Evolutionary conservation across 2,113 vertebrate species (phyloP).

Genomic region (Perognathus longimembris): DNA sequence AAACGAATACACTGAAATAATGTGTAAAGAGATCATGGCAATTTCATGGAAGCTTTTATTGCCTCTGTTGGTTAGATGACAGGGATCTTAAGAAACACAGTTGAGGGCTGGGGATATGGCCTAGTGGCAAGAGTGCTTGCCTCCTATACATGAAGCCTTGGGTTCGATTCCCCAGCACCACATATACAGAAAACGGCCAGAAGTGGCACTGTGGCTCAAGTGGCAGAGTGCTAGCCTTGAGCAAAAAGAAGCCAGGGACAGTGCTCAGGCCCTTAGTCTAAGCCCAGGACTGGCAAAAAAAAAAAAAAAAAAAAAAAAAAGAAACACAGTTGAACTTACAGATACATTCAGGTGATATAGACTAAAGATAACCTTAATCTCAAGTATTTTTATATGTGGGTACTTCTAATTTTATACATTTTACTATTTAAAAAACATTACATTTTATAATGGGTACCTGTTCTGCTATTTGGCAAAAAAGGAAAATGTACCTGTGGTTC

Average conservation of each 20-base stretch:
- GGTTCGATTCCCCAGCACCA: no score
- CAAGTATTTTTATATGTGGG: conserved; percentile 86
- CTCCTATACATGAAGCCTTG: no score
- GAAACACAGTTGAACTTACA: conserved; percentile 87
- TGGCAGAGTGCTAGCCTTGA: no score
- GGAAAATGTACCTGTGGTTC: conserved; percentile 74
- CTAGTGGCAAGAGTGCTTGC: no score
- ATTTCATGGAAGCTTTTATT: conserved; percentile 88
- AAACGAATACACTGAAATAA: conserved; percentile 82
- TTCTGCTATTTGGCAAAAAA: conserved; percentile 87
- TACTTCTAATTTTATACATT: conserved; percentile 86
- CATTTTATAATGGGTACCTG: conserved; percentile 81
- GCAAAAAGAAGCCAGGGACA: no score
- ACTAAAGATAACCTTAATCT: conserved; percentile 85
- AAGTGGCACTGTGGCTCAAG: no score
- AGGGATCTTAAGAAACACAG: conserved; percentile 85
- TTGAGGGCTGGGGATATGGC: no score
- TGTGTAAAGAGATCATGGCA: conserved; percentile 83
- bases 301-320: no score
- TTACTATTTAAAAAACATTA: conserved; percentile 85
- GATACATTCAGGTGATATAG: conserved; percentile 84
- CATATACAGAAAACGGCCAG: no score
- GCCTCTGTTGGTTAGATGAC: conserved; percentile 86
- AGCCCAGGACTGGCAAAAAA: no score
- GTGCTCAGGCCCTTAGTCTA: no score